Evolutionary conservation across 2,888 invertebrate species (phyloP).

Genomic region (Geotrupes spiniger): DNA sequence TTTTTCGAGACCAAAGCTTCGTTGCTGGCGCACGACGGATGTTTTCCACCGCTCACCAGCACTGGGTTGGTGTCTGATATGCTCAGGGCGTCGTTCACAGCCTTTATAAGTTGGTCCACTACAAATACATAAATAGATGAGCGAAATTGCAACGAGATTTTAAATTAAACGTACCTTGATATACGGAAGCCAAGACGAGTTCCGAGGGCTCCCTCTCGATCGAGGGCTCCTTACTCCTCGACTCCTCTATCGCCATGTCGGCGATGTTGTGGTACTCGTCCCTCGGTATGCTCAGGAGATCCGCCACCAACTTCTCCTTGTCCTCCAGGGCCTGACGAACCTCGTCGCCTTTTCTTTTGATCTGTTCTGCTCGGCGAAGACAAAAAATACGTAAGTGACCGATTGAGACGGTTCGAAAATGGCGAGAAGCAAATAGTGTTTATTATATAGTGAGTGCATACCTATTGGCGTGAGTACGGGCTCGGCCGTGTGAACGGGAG

Average conservation of each 20-base stretch:
- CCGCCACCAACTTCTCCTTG: constrained; percentile 72
- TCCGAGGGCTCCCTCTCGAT: constrained; percentile 60
- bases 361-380: constrained; percentile 60
- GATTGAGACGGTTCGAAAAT: constrained; percentile 3
- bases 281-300: constrained; percentile 71
- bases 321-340: constrained; percentile 68
- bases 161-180: constrained; percentile 54
- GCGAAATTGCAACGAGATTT: too few relatives aligned
- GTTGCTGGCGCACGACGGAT: constrained; percentile 46
- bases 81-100: constrained; percentile 57
- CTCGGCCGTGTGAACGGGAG: constrained; percentile 72
- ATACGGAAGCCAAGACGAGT: constrained; percentile 67
- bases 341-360: constrained; percentile 69
- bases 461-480: constrained; percentile 75
- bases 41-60: constrained; percentile 50
- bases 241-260: constrained; percentile 64
- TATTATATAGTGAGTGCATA: constrained; percentile 38
- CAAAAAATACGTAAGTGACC: background rate
- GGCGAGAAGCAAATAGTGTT: background rate
- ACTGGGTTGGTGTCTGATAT: constrained; percentile 58
- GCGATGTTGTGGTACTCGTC: constrained; percentile 67
- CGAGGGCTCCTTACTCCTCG: constrained; percentile 45
- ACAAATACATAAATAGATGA: constrained; percentile 14
- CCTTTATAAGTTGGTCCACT: constrained; percentile 57
- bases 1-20: constrained; percentile 49